These are phyloP conservation scores for Cistogaster globosa DNA, from an alignment of 2,888 invertebrate species.

Conservation along the genomic window DNA sequence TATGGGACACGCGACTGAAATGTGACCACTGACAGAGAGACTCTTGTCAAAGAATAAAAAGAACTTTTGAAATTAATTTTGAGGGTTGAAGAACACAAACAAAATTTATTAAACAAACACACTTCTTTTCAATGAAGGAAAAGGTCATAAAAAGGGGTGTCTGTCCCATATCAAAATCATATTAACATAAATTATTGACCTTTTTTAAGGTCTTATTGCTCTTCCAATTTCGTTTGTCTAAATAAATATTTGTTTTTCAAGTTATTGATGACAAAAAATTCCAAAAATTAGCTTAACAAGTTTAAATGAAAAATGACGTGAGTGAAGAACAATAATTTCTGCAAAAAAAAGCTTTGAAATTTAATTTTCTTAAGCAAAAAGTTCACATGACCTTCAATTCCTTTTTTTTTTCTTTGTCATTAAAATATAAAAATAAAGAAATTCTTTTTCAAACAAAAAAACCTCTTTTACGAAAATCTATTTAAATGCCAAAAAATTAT, in stretches of 20 bases:
- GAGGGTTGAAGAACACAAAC: conserved; percentile 39
- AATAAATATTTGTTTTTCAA: conserved; percentile 46
- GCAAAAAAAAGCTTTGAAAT: not conserved
- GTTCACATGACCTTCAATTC: conserved; percentile 70
- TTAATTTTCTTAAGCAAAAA: not conserved
- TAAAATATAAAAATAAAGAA: too few relatives aligned
- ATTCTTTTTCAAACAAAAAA: not conserved
- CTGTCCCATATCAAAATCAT: conserved; percentile 70
- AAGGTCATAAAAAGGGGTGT: conserved; percentile 60
- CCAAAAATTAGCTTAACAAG: conserved; percentile 13
- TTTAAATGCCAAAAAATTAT: conserved; percentile 2
- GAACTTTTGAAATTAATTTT: not conserved
- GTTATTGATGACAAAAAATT: conserved; percentile 26
- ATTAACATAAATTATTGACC: conserved; percentile 68
- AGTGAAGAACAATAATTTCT: not conserved
- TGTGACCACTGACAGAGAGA: conserved; percentile 61
- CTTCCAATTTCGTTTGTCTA: conserved; percentile 44
- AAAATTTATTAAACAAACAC: not conserved
- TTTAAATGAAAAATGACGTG: conserved; percentile 3
- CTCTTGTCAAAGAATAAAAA: not conserved
- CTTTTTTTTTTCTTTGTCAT: not conserved
- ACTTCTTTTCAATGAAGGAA: not conserved
- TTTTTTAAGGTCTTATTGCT: conserved; percentile 47
- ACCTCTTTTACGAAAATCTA: not conserved
- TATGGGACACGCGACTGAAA: conserved; percentile 75